These are phyloP conservation scores for Apodemia mormo DNA, from an alignment of 2,888 invertebrate genomes.

Conservation along the genomic window DNA sequence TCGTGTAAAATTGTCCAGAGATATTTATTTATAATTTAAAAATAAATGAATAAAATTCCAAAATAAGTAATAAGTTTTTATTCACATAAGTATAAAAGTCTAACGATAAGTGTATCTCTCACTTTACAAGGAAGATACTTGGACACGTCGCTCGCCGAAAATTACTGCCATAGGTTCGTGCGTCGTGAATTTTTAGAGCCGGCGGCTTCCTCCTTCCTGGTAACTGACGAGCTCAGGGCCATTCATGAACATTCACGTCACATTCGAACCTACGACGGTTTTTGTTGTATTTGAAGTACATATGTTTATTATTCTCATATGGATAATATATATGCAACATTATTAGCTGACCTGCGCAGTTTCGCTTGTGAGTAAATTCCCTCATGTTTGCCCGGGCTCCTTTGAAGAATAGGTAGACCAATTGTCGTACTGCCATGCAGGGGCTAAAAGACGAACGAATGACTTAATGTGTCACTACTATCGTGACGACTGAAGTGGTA, in stretches of 20 bases:
- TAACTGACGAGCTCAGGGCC: slow-evolving; percentile 50
- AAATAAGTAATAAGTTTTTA: background rate
- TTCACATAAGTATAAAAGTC: background rate
- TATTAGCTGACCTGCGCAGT: no score
- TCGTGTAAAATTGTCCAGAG: no score
- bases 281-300: background rate
- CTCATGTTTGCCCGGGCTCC: no score
- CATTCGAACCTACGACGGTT: slow-evolving; percentile 12
- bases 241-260: slow-evolving; percentile 31
- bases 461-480: no score
- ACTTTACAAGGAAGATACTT: slow-evolving; percentile 64
- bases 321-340: no score
- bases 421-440: no score
- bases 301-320: background rate
- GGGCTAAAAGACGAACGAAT: no score
- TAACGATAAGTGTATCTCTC: slow-evolving; percentile 44
- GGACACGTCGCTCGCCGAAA: slow-evolving; percentile 69
- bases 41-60: no score
- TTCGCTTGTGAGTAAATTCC: no score
- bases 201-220: slow-evolving; percentile 69
- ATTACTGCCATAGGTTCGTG: slow-evolving; percentile 60
- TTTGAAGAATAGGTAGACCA: no score
- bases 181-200: slow-evolving; percentile 69
- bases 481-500: no score
- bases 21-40: no score